Conservation (phyloP, 2,113 vertebrate species). For the Myiozetetes cayanensis region DNA sequence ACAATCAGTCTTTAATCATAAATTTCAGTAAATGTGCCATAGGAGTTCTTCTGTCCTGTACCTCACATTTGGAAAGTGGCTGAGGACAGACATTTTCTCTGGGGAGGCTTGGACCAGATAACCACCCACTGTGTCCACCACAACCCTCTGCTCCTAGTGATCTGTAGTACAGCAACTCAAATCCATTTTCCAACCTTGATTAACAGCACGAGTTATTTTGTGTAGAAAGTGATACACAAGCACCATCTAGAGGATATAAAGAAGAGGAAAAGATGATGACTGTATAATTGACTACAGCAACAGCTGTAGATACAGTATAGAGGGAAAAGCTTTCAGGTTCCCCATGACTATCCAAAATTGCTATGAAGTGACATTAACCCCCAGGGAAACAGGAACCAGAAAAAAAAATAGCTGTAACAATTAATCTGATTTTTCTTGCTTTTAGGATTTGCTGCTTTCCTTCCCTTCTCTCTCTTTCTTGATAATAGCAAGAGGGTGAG, state of each 20-base stretch:
- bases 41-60: not conserved
- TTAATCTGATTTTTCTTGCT: not conserved
- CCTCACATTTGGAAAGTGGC: not conserved
- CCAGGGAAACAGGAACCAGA: not conserved
- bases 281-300: not conserved
- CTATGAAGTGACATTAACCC: not conserved
- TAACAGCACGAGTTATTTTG: not conserved
- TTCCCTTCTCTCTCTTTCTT: not conserved
- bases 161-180: not conserved
- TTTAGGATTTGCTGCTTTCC: not conserved
- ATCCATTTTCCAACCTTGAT: not conserved
- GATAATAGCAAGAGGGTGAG: not conserved
- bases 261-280: not conserved
- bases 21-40: not conserved
- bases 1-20: not conserved
- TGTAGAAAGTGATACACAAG: not conserved
- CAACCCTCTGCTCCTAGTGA: not conserved
- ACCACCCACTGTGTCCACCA: not conserved
- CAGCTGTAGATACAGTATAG: not conserved
- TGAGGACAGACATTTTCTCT: not conserved
- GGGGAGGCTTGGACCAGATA: not conserved
- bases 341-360: not conserved
- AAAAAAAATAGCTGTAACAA: not conserved
- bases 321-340: not conserved
- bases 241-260: slow-evolving; percentile 59